A percentile compares a stretch with the other conserved stretches of the same genome.
These are phyloP conservation scores for Peromyscus nudipes DNA, from an alignment of 2,797 vertebrate genomes.

Conservation along the genomic window DNA sequence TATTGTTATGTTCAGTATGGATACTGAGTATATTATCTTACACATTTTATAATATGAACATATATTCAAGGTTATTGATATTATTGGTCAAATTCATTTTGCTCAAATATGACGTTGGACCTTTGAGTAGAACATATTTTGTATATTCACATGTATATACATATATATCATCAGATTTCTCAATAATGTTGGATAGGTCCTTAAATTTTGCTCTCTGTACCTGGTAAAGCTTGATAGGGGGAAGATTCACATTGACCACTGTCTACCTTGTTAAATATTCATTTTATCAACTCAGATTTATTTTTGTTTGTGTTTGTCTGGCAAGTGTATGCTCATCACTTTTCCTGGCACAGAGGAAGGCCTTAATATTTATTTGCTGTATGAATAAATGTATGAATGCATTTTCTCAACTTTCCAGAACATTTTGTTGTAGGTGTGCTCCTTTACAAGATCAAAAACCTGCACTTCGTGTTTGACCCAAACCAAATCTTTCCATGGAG, in stretches of 20 bases:
- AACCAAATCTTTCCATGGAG: conserved; percentile 26
- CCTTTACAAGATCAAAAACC: conserved; percentile 5
- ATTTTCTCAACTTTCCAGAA: conserved; percentile 62
- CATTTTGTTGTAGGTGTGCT: conserved; percentile 44
- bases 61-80: neutral
- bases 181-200: neutral
- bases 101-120: neutral
- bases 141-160: neutral
- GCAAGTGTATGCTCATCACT: conserved; percentile 61
- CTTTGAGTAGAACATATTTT: neutral
- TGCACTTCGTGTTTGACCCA: conserved; percentile 67
- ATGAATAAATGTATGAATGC: conserved; percentile 75
- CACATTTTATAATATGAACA: neutral
- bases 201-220: neutral
- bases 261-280: conserved; percentile 75
- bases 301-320: conserved; percentile 69
- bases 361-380: conserved; percentile 74
- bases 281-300: conserved; percentile 62
- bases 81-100: conserved; percentile 21
- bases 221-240: conserved; percentile 5
- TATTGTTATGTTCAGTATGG: neutral
- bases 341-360: conserved; percentile 56
- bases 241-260: conserved; percentile 50
- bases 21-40: neutral
- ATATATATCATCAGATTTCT: neutral